Conservation (phyloP, 2,797 vertebrate species). For the Microctenopoma steveboyesi region DNA sequence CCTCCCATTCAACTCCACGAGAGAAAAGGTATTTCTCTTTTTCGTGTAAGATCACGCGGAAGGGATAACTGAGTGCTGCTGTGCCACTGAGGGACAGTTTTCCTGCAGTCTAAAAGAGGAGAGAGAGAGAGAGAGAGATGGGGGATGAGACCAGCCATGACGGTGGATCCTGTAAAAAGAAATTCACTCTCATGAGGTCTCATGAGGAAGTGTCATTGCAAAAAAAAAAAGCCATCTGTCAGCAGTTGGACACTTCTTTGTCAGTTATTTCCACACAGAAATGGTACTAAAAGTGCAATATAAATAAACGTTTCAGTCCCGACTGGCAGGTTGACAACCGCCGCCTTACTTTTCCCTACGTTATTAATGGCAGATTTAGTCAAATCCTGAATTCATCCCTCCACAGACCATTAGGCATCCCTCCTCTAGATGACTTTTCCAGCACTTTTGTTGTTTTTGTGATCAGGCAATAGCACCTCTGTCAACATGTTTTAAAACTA, state of each 20-base stretch:
- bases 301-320: conserved; percentile 39
- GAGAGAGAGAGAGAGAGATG: background rate
- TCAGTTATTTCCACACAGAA: conserved; percentile 12
- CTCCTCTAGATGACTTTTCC: conserved; percentile 13
- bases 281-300: conserved; percentile 20
- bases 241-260: conserved; percentile 15
- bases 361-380: background rate
- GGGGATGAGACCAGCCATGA: conserved; percentile 20
- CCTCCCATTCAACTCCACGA: conserved; percentile 15
- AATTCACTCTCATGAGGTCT: conserved; percentile 22
- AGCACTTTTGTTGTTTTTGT: conserved; percentile 19
- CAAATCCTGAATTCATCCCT: background rate
- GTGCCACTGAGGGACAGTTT: conserved; percentile 21
- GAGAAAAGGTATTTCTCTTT: conserved; percentile 15
- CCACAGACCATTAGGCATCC: background rate
- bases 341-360: background rate
- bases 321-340: background rate
- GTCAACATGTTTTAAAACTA: conserved; percentile 21
- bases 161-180: conserved; percentile 25
- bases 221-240: conserved; percentile 5
- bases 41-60: conserved; percentile 16
- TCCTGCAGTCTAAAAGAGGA: conserved; percentile 8
- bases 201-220: background rate
- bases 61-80: conserved; percentile 20
- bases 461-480: conserved; percentile 23